Percentiles rank a stretch among this genome's conserved stretches.
These are phyloP conservation scores for Muscidifurax raptorellus DNA, from an alignment of 1,140 invertebrate species.

Conservation along the genomic window DNA sequence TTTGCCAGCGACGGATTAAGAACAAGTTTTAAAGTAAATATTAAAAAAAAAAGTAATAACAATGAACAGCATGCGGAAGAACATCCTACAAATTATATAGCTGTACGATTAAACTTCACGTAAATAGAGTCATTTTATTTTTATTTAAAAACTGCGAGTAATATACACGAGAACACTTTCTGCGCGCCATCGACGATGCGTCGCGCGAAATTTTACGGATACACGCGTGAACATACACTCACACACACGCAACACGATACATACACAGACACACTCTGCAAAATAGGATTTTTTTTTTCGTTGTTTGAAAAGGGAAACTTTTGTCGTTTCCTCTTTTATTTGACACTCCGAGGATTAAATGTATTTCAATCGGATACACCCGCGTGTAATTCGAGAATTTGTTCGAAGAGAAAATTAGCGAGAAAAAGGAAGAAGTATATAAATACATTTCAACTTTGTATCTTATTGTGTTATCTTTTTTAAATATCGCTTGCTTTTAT, in stretches of 20 bases:
- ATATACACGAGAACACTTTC: neutral
- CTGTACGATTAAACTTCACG: conserved; percentile 64
- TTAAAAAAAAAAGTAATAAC: conserved; percentile 47
- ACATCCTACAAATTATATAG: conserved; percentile 57
- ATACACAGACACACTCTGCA: neutral
- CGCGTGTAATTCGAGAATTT: conserved; percentile 5
- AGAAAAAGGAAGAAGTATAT: neutral
- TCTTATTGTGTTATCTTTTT: neutral
- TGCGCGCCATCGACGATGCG: neutral
- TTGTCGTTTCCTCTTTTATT: conserved; percentile 8
- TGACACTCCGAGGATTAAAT: conserved; percentile 27
- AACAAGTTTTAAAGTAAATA: conserved; percentile 21
- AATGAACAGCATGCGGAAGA: conserved; percentile 51
- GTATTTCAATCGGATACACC: neutral
- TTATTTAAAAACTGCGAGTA: conserved; percentile 60
- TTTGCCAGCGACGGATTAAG: conserved; percentile 49
- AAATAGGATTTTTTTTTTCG: conserved; percentile 17
- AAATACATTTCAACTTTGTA: conserved; percentile 4
- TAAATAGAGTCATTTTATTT: conserved; percentile 67
- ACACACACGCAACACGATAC: neutral
- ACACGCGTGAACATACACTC: conserved; percentile 33
- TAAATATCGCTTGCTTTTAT: conserved; percentile 28
- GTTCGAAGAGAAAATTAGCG: neutral
- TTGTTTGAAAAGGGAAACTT: neutral
- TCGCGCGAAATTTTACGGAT: neutral